Conservation (phyloP, 2,113 vertebrate genomes). For the Phrynocephalus versicolor region DNA sequence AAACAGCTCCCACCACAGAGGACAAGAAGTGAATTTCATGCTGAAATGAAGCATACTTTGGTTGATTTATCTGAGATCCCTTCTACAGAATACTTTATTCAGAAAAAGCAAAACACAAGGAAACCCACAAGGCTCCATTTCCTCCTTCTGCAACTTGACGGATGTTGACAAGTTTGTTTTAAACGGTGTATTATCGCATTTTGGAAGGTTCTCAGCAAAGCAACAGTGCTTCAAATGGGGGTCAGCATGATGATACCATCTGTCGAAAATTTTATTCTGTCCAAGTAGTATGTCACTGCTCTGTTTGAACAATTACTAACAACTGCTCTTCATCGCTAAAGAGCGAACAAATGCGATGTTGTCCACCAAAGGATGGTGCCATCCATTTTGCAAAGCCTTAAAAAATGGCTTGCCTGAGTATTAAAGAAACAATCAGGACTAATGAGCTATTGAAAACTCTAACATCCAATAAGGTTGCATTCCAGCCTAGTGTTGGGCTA, state of each 20-base stretch:
- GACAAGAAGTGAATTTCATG: background rate
- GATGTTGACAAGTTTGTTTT: background rate
- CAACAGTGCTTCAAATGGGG: slow-evolving; percentile 2
- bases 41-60: background rate
- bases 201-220: background rate
- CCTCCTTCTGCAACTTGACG: background rate
- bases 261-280: slow-evolving; percentile 1
- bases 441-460: background rate
- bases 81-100: background rate
- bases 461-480: background rate
- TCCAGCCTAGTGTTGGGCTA: background rate
- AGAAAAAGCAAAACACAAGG: background rate
- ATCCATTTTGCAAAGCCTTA: background rate
- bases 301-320: background rate
- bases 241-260: slow-evolving; percentile 12
- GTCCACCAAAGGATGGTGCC: background rate
- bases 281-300: background rate
- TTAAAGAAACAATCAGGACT: background rate
- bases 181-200: background rate
- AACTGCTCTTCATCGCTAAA: background rate
- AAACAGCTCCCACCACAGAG: too few relatives aligned
- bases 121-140: background rate
- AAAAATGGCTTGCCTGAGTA: background rate
- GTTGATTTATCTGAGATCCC: background rate
- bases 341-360: background rate